phyloP scores from a whole-genome alignment of 2,113 vertebrate genomes.

The Chloropsis cyanopogon region DNA sequence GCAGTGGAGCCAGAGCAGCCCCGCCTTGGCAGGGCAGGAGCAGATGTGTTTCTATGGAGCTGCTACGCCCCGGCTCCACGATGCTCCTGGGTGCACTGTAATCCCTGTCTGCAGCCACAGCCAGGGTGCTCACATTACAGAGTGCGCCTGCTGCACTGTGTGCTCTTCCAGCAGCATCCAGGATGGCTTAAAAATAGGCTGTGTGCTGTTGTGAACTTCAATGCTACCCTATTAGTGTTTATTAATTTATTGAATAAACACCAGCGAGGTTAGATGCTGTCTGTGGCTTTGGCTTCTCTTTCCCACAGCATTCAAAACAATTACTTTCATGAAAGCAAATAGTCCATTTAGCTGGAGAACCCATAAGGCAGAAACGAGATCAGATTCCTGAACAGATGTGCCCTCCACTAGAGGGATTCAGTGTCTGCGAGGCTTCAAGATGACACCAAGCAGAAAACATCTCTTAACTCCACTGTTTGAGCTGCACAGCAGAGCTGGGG shows the following conservation, averaged over 20 bases:
- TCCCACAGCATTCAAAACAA: background rate
- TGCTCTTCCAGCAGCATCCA: background rate
- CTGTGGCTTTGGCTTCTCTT: slow-evolving; percentile 2
- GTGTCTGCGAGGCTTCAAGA: background rate
- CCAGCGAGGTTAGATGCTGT: background rate
- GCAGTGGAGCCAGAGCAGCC: background rate
- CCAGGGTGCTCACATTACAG: background rate
- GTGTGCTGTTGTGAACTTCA: background rate
- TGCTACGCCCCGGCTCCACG: accelerated
- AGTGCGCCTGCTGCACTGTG: background rate
- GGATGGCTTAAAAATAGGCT: background rate
- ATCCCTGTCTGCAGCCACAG: background rate
- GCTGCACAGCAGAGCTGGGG: background rate
- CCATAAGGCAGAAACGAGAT: slow-evolving; percentile 53
- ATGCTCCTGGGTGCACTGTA: background rate
- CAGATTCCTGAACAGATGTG: slow-evolving; percentile 58
- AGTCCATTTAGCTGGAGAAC: slow-evolving; percentile 36
- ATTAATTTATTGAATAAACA: slow-evolving; percentile 39
- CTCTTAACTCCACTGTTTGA: background rate
- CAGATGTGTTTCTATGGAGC: background rate
- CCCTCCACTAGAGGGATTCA: slow-evolving; percentile 34
- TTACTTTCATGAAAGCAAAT: slow-evolving; percentile 33
- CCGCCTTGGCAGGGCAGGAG: background rate
- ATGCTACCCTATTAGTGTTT: background rate
- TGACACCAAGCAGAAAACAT: slow-evolving; percentile 9